Conservation (phyloP, 2,113 vertebrate species). For the Anas platyrhynchos region DNA sequence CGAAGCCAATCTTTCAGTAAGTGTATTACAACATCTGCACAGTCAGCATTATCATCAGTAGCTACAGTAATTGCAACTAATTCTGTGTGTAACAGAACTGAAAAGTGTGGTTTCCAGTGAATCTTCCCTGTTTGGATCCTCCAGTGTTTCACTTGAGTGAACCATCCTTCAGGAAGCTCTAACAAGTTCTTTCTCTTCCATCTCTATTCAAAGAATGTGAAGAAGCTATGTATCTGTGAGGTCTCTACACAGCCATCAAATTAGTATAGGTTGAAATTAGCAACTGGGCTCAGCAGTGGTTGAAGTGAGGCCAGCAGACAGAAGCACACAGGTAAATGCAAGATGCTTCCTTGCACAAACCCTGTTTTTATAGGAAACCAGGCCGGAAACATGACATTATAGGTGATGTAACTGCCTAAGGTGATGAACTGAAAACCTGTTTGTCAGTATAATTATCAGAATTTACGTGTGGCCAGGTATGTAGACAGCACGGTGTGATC, state of each 20-base stretch:
- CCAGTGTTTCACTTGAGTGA: background rate
- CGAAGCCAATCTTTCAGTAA: slow-evolving; percentile 95
- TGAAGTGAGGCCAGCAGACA: background rate
- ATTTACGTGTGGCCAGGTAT: background rate
- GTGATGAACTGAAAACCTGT: background rate
- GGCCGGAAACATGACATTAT: background rate
- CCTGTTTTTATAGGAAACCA: background rate
- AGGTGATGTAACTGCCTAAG: background rate
- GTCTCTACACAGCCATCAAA: background rate
- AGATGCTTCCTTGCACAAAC: background rate
- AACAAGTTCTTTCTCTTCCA: background rate
- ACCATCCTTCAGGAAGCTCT: background rate
- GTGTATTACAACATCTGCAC: slow-evolving; percentile 59
- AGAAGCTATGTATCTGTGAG: background rate
- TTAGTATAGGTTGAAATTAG: background rate
- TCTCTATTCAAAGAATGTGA: background rate
- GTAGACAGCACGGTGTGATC: background rate
- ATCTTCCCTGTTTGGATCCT: background rate
- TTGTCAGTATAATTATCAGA: background rate
- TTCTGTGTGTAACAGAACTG: background rate
- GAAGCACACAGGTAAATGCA: background rate
- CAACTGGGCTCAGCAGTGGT: background rate
- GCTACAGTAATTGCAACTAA: slow-evolving; percentile 38
- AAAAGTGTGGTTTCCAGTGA: slow-evolving; percentile 2
- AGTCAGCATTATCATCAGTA: slow-evolving; percentile 30